Evolutionary conservation across 2,797 vertebrate species (phyloP).

Genomic region (Falco berigora): DNA sequence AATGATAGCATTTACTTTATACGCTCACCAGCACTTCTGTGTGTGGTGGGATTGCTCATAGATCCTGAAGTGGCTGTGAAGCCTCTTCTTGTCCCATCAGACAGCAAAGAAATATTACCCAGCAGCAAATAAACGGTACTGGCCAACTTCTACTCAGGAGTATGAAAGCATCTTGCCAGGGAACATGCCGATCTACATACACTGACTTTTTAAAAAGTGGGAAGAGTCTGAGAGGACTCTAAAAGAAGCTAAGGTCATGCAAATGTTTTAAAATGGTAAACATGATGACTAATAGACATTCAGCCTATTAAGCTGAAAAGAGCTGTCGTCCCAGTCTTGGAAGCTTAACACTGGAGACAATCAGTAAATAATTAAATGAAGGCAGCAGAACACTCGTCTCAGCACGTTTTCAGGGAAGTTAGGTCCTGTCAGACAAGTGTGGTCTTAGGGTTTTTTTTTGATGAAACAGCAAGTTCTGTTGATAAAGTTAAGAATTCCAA

Average conservation of each 20-base stretch:
- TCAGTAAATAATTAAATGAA: background rate
- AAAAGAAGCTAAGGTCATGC: constrained; percentile 10
- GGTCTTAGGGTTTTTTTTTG: background rate
- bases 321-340: background rate
- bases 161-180: constrained; percentile 3
- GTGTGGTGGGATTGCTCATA: background rate
- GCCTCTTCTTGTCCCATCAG: background rate
- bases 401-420: background rate
- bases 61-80: background rate
- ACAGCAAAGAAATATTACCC: constrained; percentile 16
- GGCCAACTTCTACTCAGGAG: background rate
- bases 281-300: background rate
- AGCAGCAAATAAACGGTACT: background rate
- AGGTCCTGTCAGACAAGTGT: background rate
- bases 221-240: background rate
- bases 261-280: constrained; percentile 20
- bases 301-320: background rate
- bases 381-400: background rate
- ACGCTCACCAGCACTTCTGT: background rate
- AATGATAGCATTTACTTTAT: background rate
- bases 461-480: background rate
- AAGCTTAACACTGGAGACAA: background rate
- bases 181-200: constrained; percentile 22
- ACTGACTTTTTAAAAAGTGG: background rate
- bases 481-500: background rate